Base-by-base conservation (phyloP, 1,140 invertebrate species). In the Neuroterus valhalla region DNA sequence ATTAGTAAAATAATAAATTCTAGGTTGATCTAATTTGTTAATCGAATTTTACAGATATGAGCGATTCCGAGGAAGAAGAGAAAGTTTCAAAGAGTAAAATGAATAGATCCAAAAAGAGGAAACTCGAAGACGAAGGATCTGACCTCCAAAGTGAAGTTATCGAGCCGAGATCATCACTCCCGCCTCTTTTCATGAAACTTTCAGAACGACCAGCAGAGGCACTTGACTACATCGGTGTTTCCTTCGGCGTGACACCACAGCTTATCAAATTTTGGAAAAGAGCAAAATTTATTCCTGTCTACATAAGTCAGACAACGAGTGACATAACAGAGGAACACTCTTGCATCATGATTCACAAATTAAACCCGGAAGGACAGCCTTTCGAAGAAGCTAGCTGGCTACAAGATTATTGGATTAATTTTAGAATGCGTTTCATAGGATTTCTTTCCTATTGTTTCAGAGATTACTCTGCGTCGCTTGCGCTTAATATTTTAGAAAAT, bases 261-360 rank as follows among this genome's bases (percentile, higher is more conserved):
- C 89, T 99, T 5, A 87, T 98, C 5, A 98, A 96, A 88, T 99
- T 99, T 89, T 99, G 98, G 98, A 96, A 96, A 88, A 91, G 92
- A 75, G 87, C 91, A 78, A 91, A 90, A 72, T 99, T 96, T 87
- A 91, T 96, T 68, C 97, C 98, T 1, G 95, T 99, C 31, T 99
- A 99, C 91, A 85, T 72, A 83, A 94, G 95, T 77, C 96, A 97
- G 92, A 97, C 96, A 48, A 90, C 94, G 5, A 99, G 98, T 90
- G 97, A 99, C 78, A 90, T 99, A 70, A 99, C 98, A n/a, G 98
- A 97, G 11, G 98, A 99, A 90, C 95, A 99, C 90, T 98, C 97
- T 0, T 98, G 97, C 86, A 98, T 99, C 77, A 98, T 99, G 98
- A 88, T 99, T 31, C 94, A 95, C 62, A 90, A 92, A 46, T 84